phyloP scores from a whole-genome alignment of 2,113 vertebrate genomes.

The Henicopernis longicauda region DNA sequence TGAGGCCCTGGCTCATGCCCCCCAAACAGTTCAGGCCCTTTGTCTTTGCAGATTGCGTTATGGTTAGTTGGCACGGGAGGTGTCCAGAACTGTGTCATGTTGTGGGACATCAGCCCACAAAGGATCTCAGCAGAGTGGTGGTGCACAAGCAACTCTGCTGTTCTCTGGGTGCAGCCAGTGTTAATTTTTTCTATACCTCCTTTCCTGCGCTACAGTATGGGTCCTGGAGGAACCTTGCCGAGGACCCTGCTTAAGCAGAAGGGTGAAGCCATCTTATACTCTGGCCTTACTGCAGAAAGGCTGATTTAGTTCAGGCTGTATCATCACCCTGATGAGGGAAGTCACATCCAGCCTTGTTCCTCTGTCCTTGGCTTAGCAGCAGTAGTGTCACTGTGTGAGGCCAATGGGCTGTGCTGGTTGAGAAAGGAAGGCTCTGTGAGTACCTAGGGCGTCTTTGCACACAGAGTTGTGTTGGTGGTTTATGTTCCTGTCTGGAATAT shows the following conservation, averaged over 20 bases:
- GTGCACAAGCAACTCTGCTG: background rate
- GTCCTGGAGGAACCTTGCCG: background rate
- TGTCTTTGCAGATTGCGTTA: fast-evolving
- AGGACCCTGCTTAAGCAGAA: background rate
- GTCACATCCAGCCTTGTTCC: background rate
- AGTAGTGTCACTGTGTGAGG: background rate
- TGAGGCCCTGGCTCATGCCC: background rate
- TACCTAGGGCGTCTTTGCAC: background rate
- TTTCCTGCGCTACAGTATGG: background rate
- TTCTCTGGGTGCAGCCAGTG: background rate
- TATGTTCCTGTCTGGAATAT: background rate
- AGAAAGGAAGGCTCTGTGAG: background rate
- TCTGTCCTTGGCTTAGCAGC: background rate
- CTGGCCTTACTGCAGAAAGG: background rate
- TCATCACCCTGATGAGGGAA: background rate
- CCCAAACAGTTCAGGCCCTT: background rate
- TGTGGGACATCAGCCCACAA: background rate
- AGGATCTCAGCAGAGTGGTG: background rate
- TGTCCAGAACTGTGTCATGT: background rate
- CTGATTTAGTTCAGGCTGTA: background rate
- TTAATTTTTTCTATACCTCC: background rate
- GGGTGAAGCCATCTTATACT: background rate
- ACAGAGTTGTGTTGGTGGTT: background rate
- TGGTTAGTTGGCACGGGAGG: background rate
- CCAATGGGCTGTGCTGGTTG: background rate